Base-by-base conservation (phyloP, 1,140 invertebrate genomes). In the Thaumatotibia leucotreta region DNA sequence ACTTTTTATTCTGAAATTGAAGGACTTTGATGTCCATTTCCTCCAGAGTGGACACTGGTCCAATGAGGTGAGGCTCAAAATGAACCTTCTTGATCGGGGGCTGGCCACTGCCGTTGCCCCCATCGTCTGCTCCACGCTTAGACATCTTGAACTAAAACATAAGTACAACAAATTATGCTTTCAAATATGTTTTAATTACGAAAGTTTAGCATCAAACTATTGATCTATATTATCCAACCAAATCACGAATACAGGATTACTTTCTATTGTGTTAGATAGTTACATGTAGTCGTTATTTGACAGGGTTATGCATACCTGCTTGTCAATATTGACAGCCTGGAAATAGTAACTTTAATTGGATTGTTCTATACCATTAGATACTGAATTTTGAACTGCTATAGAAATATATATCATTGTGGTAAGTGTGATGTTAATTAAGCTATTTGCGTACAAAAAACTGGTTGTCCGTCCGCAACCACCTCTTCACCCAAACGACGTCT, bases 21-120 rank as follows among this genome's bases (percentile, higher is more conserved):
- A 99, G 89, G 62, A 99, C 97, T 93, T 99, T 99, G 79, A 98
- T 97, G 87, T 99, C 98, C 95, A 99, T 97, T 91, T 99, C 98
- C 89, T 99, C 98, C 20, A 98, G 92, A 23, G 97, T 98, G 35
- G 97, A 98, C 67, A 98, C 96, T 31, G 97, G 95, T 27, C 97
- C 97, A 76, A 99, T 96, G 68, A 97, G 92, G 75, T 98, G 95
- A 20, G 97, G 97, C 89, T 99, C 97, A 91, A 98, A 98, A 77
- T 98, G 96, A 73, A 98, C 96, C 89, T 97, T 98, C 84, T 98
- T 98, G 72, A 96, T 96, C 9, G 95, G 94, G 65, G 95, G 96
- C 83, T 95, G 94, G 62, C 92, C 80, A 65, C 84, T 88, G 74
- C 85, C 83, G 78, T 87, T 85, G 91, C 90, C 78, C 88, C 92